These are phyloP conservation scores for Lutjanus argentimaculatus DNA, from an alignment of 2,797 vertebrate genomes.

Conservation along the genomic window DNA sequence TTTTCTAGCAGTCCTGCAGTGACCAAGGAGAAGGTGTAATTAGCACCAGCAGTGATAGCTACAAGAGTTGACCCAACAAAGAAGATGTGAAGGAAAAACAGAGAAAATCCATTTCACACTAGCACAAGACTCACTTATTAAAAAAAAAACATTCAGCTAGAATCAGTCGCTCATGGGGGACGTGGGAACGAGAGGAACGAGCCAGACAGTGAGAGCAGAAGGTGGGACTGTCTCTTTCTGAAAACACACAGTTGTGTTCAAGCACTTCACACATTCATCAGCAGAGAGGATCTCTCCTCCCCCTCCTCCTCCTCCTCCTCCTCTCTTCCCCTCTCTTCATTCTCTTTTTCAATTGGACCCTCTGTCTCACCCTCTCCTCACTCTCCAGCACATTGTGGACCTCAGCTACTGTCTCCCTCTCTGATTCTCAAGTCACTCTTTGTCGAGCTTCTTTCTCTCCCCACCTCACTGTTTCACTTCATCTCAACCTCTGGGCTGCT, in stretches of 20 bases:
- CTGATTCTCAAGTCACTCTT: not conserved
- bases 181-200: not conserved
- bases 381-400: not conserved
- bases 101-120: not conserved
- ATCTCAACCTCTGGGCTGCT: slow-evolving; percentile 13
- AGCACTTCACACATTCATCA: not conserved
- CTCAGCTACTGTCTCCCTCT: not conserved
- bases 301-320: not conserved
- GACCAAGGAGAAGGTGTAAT: no score
- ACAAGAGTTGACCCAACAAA: no score
- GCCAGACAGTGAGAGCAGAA: not conserved
- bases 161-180: not conserved
- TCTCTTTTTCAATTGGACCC: not conserved
- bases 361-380: not conserved
- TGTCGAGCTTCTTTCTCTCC: not conserved
- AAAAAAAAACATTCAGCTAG: not conserved
- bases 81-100: no score
- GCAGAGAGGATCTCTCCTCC: slow-evolving; percentile 9
- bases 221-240: not conserved
- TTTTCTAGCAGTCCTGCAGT: no score
- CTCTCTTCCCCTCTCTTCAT: not conserved
- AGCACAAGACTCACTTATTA: not conserved
- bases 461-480: not conserved
- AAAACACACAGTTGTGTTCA: slow-evolving; percentile 2
- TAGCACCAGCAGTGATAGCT: no score